phyloP scores from a whole-genome alignment of 2,888 invertebrate genomes.

The Drosophila mulleri region DNA sequence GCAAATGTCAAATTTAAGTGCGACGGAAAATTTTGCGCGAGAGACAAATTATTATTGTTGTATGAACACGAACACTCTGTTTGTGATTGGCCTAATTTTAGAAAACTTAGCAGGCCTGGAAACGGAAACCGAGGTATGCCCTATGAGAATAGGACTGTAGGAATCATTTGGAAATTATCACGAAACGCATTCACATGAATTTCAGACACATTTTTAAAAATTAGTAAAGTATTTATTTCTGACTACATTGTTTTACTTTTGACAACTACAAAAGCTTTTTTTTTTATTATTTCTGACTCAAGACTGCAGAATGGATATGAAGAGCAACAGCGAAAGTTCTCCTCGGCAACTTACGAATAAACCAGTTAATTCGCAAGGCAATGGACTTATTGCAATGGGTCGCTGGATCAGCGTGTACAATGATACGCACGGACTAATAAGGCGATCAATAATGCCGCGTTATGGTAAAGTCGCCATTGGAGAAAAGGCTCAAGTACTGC shows the following conservation, averaged over 20 bases:
- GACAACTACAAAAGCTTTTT: background rate
- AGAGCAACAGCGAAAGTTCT: background rate
- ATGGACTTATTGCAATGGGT: constrained; percentile 14
- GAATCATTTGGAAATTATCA: background rate
- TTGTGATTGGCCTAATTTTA: background rate
- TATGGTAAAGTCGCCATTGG: background rate
- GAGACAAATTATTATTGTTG: constrained; percentile 1
- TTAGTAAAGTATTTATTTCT: background rate
- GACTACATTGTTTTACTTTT: background rate
- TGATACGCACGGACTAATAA: background rate
- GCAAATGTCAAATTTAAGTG: constrained; percentile 6
- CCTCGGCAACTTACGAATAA: background rate
- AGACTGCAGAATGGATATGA: background rate
- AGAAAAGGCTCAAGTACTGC: background rate
- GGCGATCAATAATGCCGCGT: constrained; percentile 32
- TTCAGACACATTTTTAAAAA: background rate
- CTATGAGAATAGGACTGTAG: background rate
- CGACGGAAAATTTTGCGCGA: background rate
- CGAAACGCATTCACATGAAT: background rate
- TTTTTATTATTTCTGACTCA: background rate
- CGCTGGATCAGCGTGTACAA: constrained; percentile 35
- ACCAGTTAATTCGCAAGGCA: background rate
- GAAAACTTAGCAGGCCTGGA: too few species aligned
- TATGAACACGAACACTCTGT: background rate
- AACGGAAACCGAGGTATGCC: background rate